Conservation (phyloP, 2,888 invertebrate genomes). For the Cerastoderma edule region DNA sequence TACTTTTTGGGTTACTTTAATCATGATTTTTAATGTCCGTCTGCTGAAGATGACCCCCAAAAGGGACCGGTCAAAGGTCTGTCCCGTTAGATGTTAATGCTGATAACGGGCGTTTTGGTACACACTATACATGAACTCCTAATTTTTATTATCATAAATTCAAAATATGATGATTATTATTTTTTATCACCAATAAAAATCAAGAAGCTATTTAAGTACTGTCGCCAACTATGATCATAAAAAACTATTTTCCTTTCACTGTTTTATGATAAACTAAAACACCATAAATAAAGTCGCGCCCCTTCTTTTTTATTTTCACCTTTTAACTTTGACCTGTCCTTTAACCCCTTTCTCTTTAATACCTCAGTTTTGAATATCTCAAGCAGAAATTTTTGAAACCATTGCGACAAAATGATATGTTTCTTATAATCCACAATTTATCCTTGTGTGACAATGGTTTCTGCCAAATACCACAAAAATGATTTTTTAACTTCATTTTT, state of each 20-base stretch:
- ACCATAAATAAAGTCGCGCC: slow-evolving; percentile 1
- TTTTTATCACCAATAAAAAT: slow-evolving; percentile 8
- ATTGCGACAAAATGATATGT: background rate
- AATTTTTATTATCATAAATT: no score
- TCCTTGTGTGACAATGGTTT: no score
- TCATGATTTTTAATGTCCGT: no score
- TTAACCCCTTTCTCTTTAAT: background rate
- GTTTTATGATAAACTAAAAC: slow-evolving; percentile 4
- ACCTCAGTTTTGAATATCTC: background rate
- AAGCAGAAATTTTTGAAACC: background rate
- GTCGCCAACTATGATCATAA: background rate
- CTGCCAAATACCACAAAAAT: no score
- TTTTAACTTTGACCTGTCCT: background rate
- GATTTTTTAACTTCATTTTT: no score
- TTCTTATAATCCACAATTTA: background rate
- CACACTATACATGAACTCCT: no score
- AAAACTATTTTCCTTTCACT: slow-evolving; percentile 10
- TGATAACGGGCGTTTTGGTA: no score
- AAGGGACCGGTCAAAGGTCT: no score
- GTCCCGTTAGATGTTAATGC: no score
- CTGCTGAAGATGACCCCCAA: no score
- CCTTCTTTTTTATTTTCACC: background rate
- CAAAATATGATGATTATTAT: slow-evolving; percentile 7
- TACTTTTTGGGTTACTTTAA: no score
- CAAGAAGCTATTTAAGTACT: background rate